Conservation (phyloP, 2,888 invertebrate species). For the Phytoseiulus persimilis region DNA sequence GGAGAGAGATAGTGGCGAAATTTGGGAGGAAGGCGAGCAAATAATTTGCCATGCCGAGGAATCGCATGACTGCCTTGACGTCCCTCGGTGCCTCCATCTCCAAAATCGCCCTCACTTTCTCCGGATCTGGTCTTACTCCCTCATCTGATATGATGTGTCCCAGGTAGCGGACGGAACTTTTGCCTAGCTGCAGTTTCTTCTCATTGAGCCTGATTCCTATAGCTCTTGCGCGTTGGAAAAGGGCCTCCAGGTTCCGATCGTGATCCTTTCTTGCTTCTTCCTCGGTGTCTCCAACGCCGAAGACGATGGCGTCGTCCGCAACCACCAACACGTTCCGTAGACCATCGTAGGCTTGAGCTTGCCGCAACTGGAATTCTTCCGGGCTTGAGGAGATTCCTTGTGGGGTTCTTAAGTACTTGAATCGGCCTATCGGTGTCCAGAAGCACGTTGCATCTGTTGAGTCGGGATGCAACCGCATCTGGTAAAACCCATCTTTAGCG, state of each 20-base stretch:
- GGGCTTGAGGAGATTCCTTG: conserved; percentile 49
- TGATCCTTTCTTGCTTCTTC: conserved; percentile 7
- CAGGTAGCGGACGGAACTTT: conserved; percentile 35
- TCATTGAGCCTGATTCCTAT: conserved; percentile 39
- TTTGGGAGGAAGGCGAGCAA: neutral
- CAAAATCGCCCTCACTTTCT: conserved; percentile 33
- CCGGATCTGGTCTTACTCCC: conserved; percentile 39
- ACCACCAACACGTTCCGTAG: conserved; percentile 24
- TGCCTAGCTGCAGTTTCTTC: conserved; percentile 36
- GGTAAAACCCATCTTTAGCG: conserved; percentile 48
- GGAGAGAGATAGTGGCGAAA: neutral
- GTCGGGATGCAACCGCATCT: conserved; percentile 48
- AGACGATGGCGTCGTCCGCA: conserved; percentile 15
- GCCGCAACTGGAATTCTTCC: conserved; percentile 47
- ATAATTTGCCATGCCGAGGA: conserved; percentile 39
- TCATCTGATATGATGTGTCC: conserved; percentile 39
- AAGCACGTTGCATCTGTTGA: conserved; percentile 48
- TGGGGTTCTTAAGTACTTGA: conserved; percentile 47
- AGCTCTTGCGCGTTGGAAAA: conserved; percentile 34
- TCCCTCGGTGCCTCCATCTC: conserved; percentile 34
- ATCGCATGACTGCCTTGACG: conserved; percentile 39
- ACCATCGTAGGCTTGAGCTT: conserved; percentile 39
- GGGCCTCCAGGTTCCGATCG: conserved; percentile 32
- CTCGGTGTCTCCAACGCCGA: conserved; percentile 32
- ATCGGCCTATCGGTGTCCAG: conserved; percentile 49